These are phyloP conservation scores for Penaeus monodon DNA, from an alignment of 2,888 invertebrate species.

Conservation along the genomic window DNA sequence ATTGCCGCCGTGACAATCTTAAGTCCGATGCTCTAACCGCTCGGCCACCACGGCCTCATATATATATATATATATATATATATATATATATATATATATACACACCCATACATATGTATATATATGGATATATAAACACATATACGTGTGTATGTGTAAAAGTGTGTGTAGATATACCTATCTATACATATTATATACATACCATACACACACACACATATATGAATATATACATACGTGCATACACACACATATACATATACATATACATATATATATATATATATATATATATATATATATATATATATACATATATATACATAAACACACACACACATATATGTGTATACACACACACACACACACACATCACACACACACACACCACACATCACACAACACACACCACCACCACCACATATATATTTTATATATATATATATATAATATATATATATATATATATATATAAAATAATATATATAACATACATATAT, in stretches of 20 bases:
- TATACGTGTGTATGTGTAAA: background rate
- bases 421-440: too few species aligned
- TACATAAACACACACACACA: background rate
- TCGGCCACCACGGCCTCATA: background rate
- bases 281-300: background rate
- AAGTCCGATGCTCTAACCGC: too few species aligned
- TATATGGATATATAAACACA: too few species aligned
- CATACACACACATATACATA: background rate
- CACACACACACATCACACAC: too few species aligned
- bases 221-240: background rate
- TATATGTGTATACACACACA: too few species aligned
- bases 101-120: background rate
- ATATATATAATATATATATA: too few species aligned
- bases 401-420: too few species aligned
- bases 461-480: too few species aligned
- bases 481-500: too few species aligned
- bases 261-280: background rate
- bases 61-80: background rate
- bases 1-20: too few species aligned
- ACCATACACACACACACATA: background rate
- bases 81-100: background rate
- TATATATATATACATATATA: background rate
- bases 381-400: too few species aligned
- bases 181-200: conserved; percentile 1
- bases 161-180: background rate